Conservation (phyloP, 2,113 vertebrate species). For the Heptranchias perlo region DNA sequence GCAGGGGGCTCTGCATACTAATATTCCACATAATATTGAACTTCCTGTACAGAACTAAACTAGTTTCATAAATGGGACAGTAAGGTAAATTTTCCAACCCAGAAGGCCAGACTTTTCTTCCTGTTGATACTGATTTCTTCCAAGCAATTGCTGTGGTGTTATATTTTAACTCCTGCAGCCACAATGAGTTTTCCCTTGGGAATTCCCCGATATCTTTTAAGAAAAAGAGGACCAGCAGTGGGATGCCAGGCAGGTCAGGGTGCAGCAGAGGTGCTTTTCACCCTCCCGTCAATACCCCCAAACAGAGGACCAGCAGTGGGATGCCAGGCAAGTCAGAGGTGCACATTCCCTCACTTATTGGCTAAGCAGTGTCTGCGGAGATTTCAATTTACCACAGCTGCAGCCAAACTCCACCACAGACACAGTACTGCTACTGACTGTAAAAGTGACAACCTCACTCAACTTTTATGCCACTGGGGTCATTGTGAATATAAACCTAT, state of each 20-base stretch:
- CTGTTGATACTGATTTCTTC: not conserved
- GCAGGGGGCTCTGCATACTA: not conserved
- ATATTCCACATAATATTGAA: not conserved
- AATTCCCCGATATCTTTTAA: not conserved
- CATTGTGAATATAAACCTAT: not conserved
- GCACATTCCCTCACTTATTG: not conserved
- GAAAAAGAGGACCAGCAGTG: not conserved
- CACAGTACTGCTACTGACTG: too few species aligned
- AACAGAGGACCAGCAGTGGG: too few species aligned
- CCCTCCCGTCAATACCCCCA: not conserved
- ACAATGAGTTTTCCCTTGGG: constrained; percentile 1
- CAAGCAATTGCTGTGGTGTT: not conserved
- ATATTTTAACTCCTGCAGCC: not conserved
- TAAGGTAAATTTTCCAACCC: not conserved
- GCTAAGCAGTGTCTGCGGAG: not conserved
- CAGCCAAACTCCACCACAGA: not conserved
- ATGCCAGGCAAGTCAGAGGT: too few species aligned
- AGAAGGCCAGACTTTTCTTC: not conserved
- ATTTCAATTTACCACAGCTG: not conserved
- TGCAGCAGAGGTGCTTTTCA: not conserved
- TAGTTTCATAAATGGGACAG: not conserved
- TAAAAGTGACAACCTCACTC: too few species aligned
- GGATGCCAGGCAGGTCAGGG: not conserved
- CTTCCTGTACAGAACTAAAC: not conserved
- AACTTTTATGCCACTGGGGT: not conserved